Base-by-base conservation (phyloP, 53 echinoderm and acorn worm genomes). In the Patiria pectinifera region DNA sequence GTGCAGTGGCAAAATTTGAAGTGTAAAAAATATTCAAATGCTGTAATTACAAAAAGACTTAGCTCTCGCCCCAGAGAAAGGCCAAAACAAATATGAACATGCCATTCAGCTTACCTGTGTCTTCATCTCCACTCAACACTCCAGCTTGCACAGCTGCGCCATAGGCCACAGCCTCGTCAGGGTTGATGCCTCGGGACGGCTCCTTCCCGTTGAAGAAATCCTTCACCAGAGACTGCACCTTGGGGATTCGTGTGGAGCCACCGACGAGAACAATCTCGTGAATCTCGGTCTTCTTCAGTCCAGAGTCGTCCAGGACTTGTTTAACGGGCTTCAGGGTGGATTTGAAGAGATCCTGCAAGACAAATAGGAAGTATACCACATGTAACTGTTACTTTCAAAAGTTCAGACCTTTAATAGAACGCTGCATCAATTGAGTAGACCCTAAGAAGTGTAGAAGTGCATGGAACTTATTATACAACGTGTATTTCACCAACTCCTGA, bases 151-250 rank as follows among this genome's bases (percentile, higher is more conserved):
- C 98, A 78, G 98, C 98, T 76, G 98, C 98, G 87, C 98, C 98
- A 69, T 98, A 98, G 16, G 98, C 98, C 12, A 98, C 98, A 88
- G 98, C 98, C 88, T 98, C 98, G 78, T 98, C 98, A n/a, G 98
- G 98, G 95, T 98, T 98, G 95, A 98, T 98, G 82, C 98, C 98
- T 21, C 98, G 93, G 69, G 98, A 98, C 11, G 98, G 98, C 91
- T 98, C 98, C 92, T 98, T 98, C n/a, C 87, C 87, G 70, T 96
- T 83, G 59, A 98, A 98, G 83, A 83, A 94, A 12, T 94, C 86
- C 89, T 98, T 98, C 6, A 98, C 98, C 7, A 98, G 91, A 45
- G 94, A 84, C 85, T 98, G 98, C 60, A 98, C 87, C 91, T 98
- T 98, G 43, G 98, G 98, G 89, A 98, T 98, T 87, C 98, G 95